A percentile compares a stretch with the other conserved stretches of the same genome.
These are phyloP conservation scores for Paratrypauchen microcephalus DNA, from an alignment of 2,797 vertebrate genomes.

Conservation along the genomic window DNA sequence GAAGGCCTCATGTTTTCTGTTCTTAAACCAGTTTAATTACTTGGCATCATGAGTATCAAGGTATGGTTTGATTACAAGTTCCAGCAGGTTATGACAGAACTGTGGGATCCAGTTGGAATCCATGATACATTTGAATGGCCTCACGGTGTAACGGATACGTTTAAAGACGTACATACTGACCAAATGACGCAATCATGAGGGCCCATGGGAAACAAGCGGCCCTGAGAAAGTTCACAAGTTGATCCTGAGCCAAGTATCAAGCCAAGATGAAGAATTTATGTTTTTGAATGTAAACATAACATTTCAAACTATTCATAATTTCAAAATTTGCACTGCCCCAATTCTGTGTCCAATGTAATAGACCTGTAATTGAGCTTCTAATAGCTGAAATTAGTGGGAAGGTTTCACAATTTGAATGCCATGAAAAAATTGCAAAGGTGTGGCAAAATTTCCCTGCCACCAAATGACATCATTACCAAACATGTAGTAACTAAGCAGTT, in stretches of 20 bases:
- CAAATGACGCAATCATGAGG: neutral
- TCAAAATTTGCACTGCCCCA: neutral
- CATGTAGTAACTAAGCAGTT: neutral
- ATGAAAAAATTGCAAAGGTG: neutral
- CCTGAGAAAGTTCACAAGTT: neutral
- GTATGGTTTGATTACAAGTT: constrained; percentile 53
- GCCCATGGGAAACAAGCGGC: neutral
- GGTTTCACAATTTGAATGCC: neutral
- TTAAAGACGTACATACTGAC: neutral
- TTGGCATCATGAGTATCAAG: constrained; percentile 29
- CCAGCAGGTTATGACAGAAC: neutral
- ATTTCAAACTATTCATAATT: too few species aligned
- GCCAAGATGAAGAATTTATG: too few species aligned
- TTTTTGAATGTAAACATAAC: too few species aligned
- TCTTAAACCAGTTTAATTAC: neutral
- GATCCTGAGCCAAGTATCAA: neutral
- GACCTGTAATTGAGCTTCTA: too few species aligned
- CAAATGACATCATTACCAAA: neutral
- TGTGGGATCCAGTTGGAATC: constrained; percentile 1
- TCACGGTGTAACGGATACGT: neutral
- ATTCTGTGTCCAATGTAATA: neutral
- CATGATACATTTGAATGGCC: neutral
- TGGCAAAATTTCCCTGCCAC: neutral
- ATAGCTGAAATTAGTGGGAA: too few species aligned
- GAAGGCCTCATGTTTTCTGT: neutral